phyloP scores from a whole-genome alignment of 2,113 vertebrate species.

The Pteronura brasiliensis region DNA sequence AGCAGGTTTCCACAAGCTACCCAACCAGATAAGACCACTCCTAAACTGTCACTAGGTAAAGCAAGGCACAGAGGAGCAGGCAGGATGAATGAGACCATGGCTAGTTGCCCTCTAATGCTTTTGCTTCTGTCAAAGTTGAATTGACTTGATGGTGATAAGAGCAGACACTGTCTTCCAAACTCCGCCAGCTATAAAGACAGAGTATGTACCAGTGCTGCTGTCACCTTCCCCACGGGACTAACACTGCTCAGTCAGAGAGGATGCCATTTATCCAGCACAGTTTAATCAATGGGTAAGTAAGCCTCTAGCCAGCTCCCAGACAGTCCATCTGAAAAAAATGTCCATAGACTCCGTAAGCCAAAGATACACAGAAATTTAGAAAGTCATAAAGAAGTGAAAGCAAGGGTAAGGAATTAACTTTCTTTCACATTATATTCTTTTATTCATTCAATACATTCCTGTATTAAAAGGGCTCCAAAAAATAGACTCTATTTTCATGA shows the following conservation, averaged over 20 bases:
- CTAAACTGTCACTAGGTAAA: neutral
- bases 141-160: neutral
- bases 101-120: neutral
- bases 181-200: neutral
- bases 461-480: neutral
- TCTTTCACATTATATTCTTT: neutral
- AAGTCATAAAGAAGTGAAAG: neutral
- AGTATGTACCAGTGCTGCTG: neutral
- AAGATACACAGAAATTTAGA: neutral
- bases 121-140: neutral
- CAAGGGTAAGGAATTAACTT: neutral
- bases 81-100: neutral
- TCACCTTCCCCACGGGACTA: rapidly evolving
- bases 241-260: neutral
- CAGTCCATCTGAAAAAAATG: neutral
- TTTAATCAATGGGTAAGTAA: neutral
- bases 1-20: neutral
- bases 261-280: neutral
- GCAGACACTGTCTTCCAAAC: neutral
- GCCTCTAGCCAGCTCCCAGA: neutral
- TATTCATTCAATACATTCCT: neutral
- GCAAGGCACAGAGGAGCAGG: neutral
- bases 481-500: neutral
- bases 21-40: neutral
- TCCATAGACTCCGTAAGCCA: neutral